Conservation (phyloP, 2,888 invertebrate genomes). For the Leptodirus hochenwartii region DNA sequence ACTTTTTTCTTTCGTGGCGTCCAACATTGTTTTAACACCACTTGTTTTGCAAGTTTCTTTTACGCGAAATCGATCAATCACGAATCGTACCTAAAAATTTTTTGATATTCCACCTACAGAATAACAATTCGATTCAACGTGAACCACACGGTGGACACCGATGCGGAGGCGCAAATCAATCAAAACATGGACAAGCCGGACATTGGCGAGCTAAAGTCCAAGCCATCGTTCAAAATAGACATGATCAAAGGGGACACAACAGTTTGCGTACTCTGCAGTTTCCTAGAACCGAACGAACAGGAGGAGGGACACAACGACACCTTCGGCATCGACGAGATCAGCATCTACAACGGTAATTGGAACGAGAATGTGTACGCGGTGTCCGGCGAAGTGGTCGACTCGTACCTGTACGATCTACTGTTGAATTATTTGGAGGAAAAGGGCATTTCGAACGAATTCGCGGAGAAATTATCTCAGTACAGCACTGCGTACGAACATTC, state of each 20-base stretch:
- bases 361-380: slow-evolving; percentile 77
- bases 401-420: slow-evolving; percentile 86
- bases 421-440: slow-evolving; percentile 94
- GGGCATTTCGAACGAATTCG: slow-evolving; percentile 85
- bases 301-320: slow-evolving; percentile 69
- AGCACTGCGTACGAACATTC: slow-evolving; percentile 88
- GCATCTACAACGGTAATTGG: slow-evolving; percentile 75
- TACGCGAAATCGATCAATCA: not conserved
- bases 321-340: slow-evolving; percentile 86
- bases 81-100: too few relatives aligned
- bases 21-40: slow-evolving; percentile 1
- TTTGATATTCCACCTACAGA: too few relatives aligned
- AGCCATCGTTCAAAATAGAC: slow-evolving; percentile 83
- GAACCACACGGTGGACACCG: slow-evolving; percentile 86
- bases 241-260: slow-evolving; percentile 59
- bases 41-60: not conserved
- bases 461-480: slow-evolving; percentile 68
- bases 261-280: slow-evolving; percentile 73
- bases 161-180: slow-evolving; percentile 46
- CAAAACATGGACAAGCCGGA: slow-evolving; percentile 49
- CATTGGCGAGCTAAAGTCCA: slow-evolving; percentile 70
- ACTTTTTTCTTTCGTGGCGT: slow-evolving; percentile 4
- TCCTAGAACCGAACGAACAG: slow-evolving; percentile 39
- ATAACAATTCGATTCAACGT: slow-evolving; percentile 74
- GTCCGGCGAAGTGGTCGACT: slow-evolving; percentile 88